A percentile compares a stretch with the other conserved stretches of the same genome.
Evolutionary conservation across 2,888 invertebrate species (phyloP).

Genomic region (Stenolophus ochropezus): DNA sequence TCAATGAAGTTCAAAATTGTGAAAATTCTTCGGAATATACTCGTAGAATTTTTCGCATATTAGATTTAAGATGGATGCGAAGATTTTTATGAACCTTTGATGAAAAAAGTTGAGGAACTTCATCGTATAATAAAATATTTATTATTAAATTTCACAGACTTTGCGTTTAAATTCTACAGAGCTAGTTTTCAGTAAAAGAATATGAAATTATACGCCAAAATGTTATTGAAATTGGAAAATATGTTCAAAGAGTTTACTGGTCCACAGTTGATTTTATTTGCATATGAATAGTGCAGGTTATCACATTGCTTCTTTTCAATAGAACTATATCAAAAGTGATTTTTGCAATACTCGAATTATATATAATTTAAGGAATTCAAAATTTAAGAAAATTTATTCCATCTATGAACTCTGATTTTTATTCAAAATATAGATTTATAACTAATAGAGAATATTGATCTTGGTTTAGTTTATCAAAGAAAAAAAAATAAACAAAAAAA

Average conservation of each 20-base stretch:
- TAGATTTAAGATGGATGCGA: slow-evolving; percentile 5
- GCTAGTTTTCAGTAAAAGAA: not conserved
- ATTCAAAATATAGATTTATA: no score
- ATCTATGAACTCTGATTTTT: no score
- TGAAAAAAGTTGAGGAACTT: slow-evolving; percentile 8
- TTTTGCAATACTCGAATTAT: no score
- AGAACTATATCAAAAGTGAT: no score
- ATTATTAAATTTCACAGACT: slow-evolving; percentile 27
- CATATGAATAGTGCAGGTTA: not conserved
- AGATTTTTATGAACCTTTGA: slow-evolving; percentile 27
- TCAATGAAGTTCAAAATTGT: not conserved
- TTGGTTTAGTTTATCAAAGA: no score
- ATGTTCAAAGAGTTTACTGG: not conserved
- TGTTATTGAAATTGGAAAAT: not conserved
- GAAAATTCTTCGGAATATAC: not conserved
- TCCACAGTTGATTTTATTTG: not conserved
- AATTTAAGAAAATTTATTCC: no score
- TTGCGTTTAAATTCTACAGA: not conserved
- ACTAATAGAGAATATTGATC: no score
- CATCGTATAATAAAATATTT: slow-evolving; percentile 20
- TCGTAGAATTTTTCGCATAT: not conserved
- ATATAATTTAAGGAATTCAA: not conserved
- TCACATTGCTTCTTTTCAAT: no score
- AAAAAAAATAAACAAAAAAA: no score
- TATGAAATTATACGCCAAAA: not conserved